A percentile compares a stretch with the other conserved stretches of the same genome.
Evolutionary conservation across 92 coral and sea anemone genomes (phyloP).

Genomic region (Siderastrea siderea): DNA sequence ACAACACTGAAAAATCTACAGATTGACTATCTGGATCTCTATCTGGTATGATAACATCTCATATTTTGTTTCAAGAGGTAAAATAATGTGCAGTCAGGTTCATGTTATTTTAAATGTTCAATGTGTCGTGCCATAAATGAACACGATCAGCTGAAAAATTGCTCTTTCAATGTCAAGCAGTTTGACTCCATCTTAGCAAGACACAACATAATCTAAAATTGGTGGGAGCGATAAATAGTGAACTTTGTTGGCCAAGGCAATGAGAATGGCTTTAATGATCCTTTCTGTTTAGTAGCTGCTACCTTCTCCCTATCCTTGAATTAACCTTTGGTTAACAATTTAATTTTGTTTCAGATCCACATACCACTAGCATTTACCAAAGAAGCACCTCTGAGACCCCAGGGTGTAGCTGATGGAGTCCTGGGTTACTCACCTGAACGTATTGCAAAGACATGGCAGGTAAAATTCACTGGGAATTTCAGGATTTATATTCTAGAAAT

Average conservation of each 20-base stretch:
- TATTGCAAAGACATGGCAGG: constrained; percentile 80
- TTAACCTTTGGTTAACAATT: not conserved
- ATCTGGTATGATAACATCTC: constrained; percentile 51
- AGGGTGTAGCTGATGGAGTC: constrained; percentile 54
- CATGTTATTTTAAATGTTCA: too few species aligned
- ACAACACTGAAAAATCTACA: constrained; percentile 75
- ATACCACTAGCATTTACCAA: constrained; percentile 66
- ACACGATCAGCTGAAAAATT: too few species aligned
- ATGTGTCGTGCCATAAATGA: too few species aligned
- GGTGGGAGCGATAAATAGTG: too few species aligned
- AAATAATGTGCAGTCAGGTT: too few species aligned
- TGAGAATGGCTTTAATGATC: too few species aligned
- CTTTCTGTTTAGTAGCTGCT: not conserved
- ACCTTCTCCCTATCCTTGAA: not conserved
- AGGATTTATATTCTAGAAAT: too few species aligned
- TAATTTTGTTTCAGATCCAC: constrained; percentile 47
- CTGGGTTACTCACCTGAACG: constrained; percentile 70
- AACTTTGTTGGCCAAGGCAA: too few species aligned
- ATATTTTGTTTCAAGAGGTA: not conserved
- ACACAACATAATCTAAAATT: too few species aligned
- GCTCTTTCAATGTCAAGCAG: too few species aligned
- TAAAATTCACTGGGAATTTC: not conserved
- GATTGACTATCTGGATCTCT: constrained; percentile 71
- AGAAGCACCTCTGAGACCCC: constrained; percentile 14
- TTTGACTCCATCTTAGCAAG: too few species aligned